Evolutionary conservation across 1,140 invertebrate genomes (phyloP).

Genomic region (Nephotettix cincticeps): DNA sequence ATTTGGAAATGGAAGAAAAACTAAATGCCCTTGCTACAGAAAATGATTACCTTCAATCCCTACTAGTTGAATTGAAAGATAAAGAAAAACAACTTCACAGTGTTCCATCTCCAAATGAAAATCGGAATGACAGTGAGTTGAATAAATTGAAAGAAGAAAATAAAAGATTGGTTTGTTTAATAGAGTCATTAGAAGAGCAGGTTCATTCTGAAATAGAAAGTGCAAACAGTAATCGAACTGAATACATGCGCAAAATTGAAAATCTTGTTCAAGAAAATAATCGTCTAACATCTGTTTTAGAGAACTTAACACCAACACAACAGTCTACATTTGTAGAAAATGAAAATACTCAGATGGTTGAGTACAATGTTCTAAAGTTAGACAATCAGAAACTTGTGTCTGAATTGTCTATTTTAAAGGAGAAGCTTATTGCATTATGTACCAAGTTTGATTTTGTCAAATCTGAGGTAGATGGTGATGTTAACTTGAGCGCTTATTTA

Average conservation of each 20-base stretch:
- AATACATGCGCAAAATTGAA: not conserved
- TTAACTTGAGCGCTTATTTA: not conserved
- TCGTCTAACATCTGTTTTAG: not conserved
- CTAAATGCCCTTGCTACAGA: slow-evolving; percentile 27
- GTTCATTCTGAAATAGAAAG: slow-evolving; percentile 39
- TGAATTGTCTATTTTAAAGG: slow-evolving; percentile 33
- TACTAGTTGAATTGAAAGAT: slow-evolving; percentile 27
- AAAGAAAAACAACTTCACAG: slow-evolving; percentile 3
- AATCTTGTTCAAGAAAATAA: not conserved
- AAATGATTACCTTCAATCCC: slow-evolving; percentile 38
- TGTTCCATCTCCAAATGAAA: not conserved
- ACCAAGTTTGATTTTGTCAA: slow-evolving; percentile 45
- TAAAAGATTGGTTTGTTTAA: slow-evolving; percentile 45
- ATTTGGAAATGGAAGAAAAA: slow-evolving; percentile 33
- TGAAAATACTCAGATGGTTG: too few species aligned
- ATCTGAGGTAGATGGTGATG: slow-evolving; percentile 38
- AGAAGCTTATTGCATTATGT: slow-evolving; percentile 42
- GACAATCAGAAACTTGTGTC: not conserved
- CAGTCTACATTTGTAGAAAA: too few species aligned
- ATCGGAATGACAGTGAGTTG: slow-evolving; percentile 8
- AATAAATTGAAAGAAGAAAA: slow-evolving; percentile 51
- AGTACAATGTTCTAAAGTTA: not conserved
- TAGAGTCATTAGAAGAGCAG: slow-evolving; percentile 38
- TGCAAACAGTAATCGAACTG: not conserved
- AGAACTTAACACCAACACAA: too few species aligned